Conservation (phyloP, 2,113 vertebrate genomes). For the Mixornis gularis region DNA sequence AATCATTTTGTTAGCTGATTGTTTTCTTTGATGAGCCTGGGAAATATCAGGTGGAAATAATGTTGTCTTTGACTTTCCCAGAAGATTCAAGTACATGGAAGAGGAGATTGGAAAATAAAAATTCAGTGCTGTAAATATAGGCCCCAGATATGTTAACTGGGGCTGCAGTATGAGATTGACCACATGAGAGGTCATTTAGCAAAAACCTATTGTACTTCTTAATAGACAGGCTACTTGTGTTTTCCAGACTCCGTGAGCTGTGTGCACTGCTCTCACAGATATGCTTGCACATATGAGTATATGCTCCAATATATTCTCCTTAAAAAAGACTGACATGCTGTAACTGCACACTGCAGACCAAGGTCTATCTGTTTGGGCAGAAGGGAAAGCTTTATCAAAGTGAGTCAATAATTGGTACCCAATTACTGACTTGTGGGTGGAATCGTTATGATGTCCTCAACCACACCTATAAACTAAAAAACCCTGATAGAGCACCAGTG, state of each 20-base stretch:
- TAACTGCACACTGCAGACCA: neutral
- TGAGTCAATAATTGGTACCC: neutral
- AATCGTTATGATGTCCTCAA: neutral
- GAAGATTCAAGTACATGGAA: neutral
- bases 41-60: neutral
- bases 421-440: neutral
- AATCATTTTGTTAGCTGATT: neutral
- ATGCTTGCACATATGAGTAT: neutral
- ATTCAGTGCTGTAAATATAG: neutral
- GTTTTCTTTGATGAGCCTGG: neutral
- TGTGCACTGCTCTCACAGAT: neutral
- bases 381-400: neutral
- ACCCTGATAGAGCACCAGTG: rapidly evolving
- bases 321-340: neutral
- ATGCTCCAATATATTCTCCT: neutral
- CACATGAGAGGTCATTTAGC: neutral
- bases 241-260: neutral
- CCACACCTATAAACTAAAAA: neutral
- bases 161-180: neutral
- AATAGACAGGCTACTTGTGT: neutral
- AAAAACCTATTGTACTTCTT: neutral
- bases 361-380: neutral
- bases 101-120: neutral
- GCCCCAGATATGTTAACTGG: rapidly evolving
- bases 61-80: neutral